Evolutionary conservation across 1,140 invertebrate genomes (phyloP).

Genomic region (Melitaea cinxia): DNA sequence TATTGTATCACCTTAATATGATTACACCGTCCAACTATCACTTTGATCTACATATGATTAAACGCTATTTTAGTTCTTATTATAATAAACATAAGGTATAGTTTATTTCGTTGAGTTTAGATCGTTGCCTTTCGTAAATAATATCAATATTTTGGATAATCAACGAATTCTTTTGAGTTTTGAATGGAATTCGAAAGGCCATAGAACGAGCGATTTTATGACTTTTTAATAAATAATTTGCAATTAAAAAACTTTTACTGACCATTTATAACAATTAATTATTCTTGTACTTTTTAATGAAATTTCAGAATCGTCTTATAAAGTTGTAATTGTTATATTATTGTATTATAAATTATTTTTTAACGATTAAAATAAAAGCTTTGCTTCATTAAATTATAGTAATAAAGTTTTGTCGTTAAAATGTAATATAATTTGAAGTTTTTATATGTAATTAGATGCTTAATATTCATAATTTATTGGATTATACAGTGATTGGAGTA

Average conservation of each 20-base stretch:
- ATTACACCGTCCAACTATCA: too few relatives aligned
- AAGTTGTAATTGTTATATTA: too few relatives aligned
- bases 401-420: background rate
- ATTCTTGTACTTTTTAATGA: background rate
- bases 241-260: conserved; percentile 3
- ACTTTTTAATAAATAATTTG: background rate
- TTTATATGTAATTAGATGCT: background rate
- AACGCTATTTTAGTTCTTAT: background rate
- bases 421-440: background rate
- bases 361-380: background rate
- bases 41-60: background rate
- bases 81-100: background rate
- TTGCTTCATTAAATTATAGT: background rate
- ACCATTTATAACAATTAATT: background rate
- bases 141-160: background rate
- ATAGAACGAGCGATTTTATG: conserved; percentile 2
- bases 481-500: too few relatives aligned
- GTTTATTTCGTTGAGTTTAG: background rate
- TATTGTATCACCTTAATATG: conserved; percentile 6
- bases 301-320: background rate
- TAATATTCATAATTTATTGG: background rate
- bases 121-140: background rate
- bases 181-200: conserved; percentile 3
- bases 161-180: background rate
- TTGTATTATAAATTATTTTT: too few relatives aligned